A percentile compares a stretch with the other conserved stretches of the same genome.
Conservation (phyloP, 2,113 vertebrate genomes). For the Strigops habroptila region DNA sequence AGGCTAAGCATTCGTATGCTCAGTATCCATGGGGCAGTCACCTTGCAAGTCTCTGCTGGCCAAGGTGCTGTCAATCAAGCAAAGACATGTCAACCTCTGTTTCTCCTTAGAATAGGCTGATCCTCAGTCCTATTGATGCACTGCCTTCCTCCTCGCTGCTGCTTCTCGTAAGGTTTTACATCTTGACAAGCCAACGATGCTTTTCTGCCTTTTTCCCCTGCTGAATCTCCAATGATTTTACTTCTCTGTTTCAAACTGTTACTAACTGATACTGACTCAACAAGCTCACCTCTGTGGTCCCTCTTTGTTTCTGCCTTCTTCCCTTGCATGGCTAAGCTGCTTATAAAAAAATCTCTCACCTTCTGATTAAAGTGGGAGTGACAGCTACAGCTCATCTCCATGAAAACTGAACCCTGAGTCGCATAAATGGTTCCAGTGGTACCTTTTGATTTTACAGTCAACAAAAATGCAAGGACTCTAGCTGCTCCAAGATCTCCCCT, state of each 20-base stretch:
- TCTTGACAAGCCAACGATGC: background rate
- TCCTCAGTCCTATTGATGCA: background rate
- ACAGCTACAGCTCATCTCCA: background rate
- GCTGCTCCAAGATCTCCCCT: background rate
- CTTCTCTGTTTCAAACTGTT: background rate
- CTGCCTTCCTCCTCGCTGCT: background rate
- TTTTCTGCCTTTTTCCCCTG: background rate
- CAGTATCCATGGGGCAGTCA: background rate
- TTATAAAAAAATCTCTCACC: background rate
- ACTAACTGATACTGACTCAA: background rate
- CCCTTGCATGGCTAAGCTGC: background rate
- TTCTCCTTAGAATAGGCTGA: background rate
- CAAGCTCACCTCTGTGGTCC: background rate
- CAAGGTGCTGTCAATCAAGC: conserved; percentile 26
- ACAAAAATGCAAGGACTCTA: background rate
- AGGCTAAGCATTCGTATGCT: conserved; percentile 30
- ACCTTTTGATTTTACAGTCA: background rate
- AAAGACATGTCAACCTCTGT: background rate
- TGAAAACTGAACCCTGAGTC: background rate
- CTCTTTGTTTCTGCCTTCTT: background rate
- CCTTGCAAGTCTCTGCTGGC: background rate
- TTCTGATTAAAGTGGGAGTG: background rate
- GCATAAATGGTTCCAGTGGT: background rate
- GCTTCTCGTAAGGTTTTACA: background rate
- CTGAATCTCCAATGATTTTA: background rate